These are phyloP conservation scores for Sarcophaga subvicina DNA, from an alignment of 2,888 invertebrate genomes.

Conservation along the genomic window DNA sequence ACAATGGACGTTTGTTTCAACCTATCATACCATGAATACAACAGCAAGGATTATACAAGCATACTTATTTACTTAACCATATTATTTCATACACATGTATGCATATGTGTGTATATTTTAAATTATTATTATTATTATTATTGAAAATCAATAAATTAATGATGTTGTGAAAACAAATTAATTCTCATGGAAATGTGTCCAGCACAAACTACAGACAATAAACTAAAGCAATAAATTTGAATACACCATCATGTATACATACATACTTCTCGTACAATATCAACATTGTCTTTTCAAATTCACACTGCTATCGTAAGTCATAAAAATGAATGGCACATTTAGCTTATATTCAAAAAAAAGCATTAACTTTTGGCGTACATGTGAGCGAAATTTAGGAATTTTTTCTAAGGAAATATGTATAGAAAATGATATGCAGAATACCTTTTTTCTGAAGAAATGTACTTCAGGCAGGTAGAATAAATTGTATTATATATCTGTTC, in stretches of 20 bases:
- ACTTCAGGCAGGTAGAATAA: no score
- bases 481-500: no score
- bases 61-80: neutral
- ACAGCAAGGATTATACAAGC: neutral
- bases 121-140: neutral
- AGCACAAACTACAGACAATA: neutral
- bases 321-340: no score
- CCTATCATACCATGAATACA: no score
- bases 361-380: no score
- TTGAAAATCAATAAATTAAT: conserved; percentile 48
- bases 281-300: neutral
- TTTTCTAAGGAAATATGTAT: no score
- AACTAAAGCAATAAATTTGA: neutral
- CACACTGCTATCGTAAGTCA: no score
- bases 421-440: no score
- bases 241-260: neutral
- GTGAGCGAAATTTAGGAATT: no score
- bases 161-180: conserved; percentile 42
- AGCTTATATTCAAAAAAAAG: no score
- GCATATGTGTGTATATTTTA: neutral
- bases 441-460: no score
- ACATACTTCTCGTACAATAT: neutral
- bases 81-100: neutral
- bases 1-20: conserved; percentile 22
- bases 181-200: conserved; percentile 36